Conservation (phyloP, 2,797 vertebrate genomes). For the Moxostoma hubbsi region DNA sequence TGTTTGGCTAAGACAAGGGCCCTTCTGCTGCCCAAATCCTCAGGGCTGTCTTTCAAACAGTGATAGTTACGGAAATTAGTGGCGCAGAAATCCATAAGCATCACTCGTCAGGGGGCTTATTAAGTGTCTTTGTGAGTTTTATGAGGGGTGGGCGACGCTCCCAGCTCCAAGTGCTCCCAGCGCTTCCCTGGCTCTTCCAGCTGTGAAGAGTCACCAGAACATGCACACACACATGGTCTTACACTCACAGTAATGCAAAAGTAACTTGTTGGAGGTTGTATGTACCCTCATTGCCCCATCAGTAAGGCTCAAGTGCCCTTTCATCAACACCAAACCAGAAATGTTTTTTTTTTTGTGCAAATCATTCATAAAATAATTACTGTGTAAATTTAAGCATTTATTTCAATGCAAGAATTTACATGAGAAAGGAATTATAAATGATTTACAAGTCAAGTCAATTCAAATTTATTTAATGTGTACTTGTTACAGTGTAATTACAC, state of each 20-base stretch:
- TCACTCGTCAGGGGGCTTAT: slow-evolving; percentile 96
- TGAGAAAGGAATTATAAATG: too few relatives aligned
- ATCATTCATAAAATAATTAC: too few relatives aligned
- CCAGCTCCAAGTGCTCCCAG: slow-evolving; percentile 64
- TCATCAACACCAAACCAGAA: too few relatives aligned
- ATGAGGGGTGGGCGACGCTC: slow-evolving; percentile 80
- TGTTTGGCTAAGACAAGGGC: slow-evolving; percentile 76
- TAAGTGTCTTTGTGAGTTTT: slow-evolving; percentile 86
- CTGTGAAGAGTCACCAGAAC: slow-evolving; percentile 51
- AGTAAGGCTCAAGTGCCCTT: too few relatives aligned
- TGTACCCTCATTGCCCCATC: too few relatives aligned
- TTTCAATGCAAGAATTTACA: too few relatives aligned
- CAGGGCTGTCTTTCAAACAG: slow-evolving; percentile 94
- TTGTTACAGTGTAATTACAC: too few relatives aligned
- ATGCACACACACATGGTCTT: neutral
- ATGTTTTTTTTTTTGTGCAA: too few relatives aligned
- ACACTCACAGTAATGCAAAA: neutral
- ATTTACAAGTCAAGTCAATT: too few relatives aligned
- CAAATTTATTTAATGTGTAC: too few relatives aligned
- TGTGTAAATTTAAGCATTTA: too few relatives aligned
- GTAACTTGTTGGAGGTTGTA: neutral
- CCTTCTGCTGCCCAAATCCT: slow-evolving; percentile 87
- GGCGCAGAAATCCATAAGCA: slow-evolving; percentile 91
- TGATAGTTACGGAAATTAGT: slow-evolving; percentile 99
- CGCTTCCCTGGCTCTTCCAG: slow-evolving; percentile 59